Conservation (phyloP, 2,113 vertebrate genomes). For the Thryonomys swinderianus region DNA sequence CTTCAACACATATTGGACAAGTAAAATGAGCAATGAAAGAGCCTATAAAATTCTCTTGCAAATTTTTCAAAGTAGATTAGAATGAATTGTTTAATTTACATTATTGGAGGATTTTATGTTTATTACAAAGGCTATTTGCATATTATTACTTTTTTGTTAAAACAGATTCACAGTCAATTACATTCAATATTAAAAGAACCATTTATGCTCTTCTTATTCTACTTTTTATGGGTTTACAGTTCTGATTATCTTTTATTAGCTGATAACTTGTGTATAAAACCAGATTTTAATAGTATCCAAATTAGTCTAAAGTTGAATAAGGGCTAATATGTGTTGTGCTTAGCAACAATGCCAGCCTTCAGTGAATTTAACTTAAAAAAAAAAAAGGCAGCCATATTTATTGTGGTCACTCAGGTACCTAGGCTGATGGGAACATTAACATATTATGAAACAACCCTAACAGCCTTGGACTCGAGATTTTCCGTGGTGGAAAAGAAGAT, state of each 20-base stretch:
- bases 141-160: slow-evolving; percentile 27
- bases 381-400: neutral
- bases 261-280: neutral
- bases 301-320: neutral
- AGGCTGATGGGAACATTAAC: neutral
- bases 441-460: neutral
- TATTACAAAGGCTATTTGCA: slow-evolving; percentile 30
- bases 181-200: neutral
- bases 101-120: neutral
- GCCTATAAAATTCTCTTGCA: slow-evolving; percentile 11
- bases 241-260: neutral
- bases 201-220: neutral
- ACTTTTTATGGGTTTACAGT: slow-evolving; percentile 22
- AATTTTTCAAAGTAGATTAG: slow-evolving; percentile 22
- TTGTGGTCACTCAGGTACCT: neutral
- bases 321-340: neutral
- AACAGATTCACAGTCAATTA: slow-evolving; percentile 39
- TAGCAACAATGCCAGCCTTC: neutral
- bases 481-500: neutral
- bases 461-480: neutral
- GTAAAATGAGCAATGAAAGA: neutral
- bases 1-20: neutral
- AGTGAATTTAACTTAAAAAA: neutral
- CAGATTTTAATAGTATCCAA: neutral
- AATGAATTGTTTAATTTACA: slow-evolving; percentile 46